Percentiles rank a stretch among this genome's conserved stretches.
Evolutionary conservation across 2,113 vertebrate genomes (phyloP).

Genomic region (Percina caprodes): DNA sequence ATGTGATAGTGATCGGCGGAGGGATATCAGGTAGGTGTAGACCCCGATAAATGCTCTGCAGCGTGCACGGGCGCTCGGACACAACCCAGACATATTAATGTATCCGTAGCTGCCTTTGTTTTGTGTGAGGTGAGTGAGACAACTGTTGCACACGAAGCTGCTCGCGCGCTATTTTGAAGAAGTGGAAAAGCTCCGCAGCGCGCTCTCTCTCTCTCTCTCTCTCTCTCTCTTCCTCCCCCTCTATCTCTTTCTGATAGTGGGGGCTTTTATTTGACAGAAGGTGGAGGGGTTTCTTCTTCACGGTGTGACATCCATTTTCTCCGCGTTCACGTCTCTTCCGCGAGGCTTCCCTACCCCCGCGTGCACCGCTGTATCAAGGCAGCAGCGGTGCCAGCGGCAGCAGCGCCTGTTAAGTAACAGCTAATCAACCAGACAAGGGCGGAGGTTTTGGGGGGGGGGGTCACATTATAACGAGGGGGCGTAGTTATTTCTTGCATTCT

Average conservation of each 20-base stretch:
- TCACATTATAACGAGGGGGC: too few species aligned
- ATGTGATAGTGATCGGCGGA: conserved; percentile 92
- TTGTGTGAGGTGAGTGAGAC: background rate
- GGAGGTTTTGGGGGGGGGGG: too few species aligned
- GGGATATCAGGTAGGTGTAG: conserved; percentile 92
- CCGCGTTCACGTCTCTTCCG: conserved; percentile 46
- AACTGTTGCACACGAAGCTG: conserved; percentile 1
- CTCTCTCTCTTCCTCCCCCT: too few species aligned
- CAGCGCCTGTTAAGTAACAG: conserved; percentile 63
- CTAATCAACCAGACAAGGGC: conserved; percentile 49
- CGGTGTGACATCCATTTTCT: conserved; percentile 1
- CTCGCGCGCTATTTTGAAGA: background rate
- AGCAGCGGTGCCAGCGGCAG: background rate
- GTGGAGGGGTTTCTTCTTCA: background rate
- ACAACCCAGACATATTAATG: too few species aligned
- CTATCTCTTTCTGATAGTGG: too few species aligned
- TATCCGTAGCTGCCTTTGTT: background rate
- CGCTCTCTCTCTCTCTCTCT: too few species aligned
- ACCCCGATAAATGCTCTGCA: too few species aligned
- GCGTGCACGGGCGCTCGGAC: too few species aligned
- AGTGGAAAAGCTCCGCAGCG: too few species aligned
- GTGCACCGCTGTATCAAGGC: conserved; percentile 28
- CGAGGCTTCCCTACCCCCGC: background rate
- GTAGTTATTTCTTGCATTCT: too few species aligned
- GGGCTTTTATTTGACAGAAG: background rate